These are phyloP conservation scores for Ianthella basta DNA, from an alignment of 37 sponge, comb jelly and placozoan species.

Conservation along the genomic window DNA sequence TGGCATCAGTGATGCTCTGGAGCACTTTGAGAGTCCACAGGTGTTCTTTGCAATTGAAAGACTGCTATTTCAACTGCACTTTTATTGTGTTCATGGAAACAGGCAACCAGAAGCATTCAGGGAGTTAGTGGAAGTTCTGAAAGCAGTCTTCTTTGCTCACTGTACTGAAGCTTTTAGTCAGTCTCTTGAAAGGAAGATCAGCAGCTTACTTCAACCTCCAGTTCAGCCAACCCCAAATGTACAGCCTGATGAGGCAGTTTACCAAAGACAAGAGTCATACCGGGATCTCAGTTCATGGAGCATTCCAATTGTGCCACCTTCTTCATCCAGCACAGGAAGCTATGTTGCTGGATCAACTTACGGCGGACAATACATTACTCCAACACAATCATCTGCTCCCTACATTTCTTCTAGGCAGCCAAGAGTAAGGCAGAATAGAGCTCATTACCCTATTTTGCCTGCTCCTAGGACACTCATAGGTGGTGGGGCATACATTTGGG, in stretches of 20 bases:
- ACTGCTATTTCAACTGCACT: constrained; percentile 26
- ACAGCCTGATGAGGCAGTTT: too few species aligned
- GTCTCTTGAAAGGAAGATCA: too few species aligned
- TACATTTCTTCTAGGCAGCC: neutral
- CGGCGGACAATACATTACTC: neutral
- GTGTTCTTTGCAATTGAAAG: constrained; percentile 17
- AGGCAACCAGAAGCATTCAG: neutral
- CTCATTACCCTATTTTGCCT: constrained; percentile 4
- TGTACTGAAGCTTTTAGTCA: too few species aligned
- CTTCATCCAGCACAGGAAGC: neutral
- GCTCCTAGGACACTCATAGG: neutral
- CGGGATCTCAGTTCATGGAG: neutral
- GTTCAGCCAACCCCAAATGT: too few species aligned
- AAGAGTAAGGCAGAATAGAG: neutral
- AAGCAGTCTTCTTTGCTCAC: too few species aligned
- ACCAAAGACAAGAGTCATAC: neutral
- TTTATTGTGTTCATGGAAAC: constrained; percentile 26
- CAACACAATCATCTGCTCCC: neutral
- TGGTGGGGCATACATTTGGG: constrained; percentile 17
- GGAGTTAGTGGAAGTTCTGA: too few species aligned
- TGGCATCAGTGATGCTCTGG: neutral
- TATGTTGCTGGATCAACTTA: neutral
- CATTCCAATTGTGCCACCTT: neutral
- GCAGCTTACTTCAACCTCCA: too few species aligned
- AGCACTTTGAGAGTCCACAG: neutral